Evolutionary conservation across 2,797 vertebrate species (phyloP).

Genomic region (Pagetopsis macropterus): DNA sequence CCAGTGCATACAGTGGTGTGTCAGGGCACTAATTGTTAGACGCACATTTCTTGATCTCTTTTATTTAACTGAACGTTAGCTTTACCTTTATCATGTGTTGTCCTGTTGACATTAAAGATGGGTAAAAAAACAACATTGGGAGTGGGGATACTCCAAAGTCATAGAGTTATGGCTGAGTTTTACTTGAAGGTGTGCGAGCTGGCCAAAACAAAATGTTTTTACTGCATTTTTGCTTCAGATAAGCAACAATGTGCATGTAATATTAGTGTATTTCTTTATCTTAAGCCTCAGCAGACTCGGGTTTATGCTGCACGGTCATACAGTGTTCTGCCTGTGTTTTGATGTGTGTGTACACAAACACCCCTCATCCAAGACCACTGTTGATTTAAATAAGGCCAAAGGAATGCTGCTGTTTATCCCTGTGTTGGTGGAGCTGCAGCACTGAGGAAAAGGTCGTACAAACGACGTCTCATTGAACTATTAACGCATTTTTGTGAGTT

Average conservation of each 20-base stretch:
- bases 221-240: conserved; percentile 16
- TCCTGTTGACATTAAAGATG: background rate
- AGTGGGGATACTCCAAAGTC: conserved; percentile 7
- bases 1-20: conserved; percentile 28
- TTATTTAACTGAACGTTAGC: conserved; percentile 14
- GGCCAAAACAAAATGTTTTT: background rate
- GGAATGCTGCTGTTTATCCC: conserved; percentile 72
- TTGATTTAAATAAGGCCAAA: conserved; percentile 62
- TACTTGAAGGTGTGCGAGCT: conserved; percentile 45
- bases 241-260: background rate
- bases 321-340: conserved; percentile 56
- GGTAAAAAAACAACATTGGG: background rate
- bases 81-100: background rate
- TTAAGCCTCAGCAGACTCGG: conserved; percentile 20
- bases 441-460: conserved; percentile 9
- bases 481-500: background rate
- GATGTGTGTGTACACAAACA: conserved; percentile 63
- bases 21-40: background rate
- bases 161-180: conserved; percentile 8
- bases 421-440: conserved; percentile 24
- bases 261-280: conserved; percentile 16
- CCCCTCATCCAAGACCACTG: conserved; percentile 54
- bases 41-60: conserved; percentile 17
- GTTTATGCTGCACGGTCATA: conserved; percentile 40
- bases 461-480: conserved; percentile 8